Evolutionary conservation across 2,797 vertebrate species (phyloP).

Genomic region (Pachyuromys duprasi): DNA sequence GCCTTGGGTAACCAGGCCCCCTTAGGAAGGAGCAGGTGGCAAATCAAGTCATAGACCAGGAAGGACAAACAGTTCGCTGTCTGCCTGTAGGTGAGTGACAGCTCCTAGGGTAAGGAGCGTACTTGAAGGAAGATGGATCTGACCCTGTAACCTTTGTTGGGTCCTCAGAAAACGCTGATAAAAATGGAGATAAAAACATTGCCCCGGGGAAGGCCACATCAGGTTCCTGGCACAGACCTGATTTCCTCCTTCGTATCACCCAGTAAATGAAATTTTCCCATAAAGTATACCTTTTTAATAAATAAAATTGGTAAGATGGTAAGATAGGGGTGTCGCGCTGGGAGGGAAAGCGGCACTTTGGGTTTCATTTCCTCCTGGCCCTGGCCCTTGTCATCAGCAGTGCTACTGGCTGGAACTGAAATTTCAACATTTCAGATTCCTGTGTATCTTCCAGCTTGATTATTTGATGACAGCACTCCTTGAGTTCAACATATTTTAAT

Average conservation of each 20-base stretch:
- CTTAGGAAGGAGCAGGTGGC: neutral
- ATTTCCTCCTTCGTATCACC: slow-evolving; percentile 63
- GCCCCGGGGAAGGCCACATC: neutral
- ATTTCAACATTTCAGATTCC: slow-evolving; percentile 54
- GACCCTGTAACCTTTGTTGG: neutral
- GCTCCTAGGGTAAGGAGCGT: neutral
- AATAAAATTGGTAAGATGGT: slow-evolving; percentile 35
- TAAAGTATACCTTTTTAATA: slow-evolving; percentile 48
- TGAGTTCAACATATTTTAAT: slow-evolving; percentile 59
- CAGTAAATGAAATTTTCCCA: slow-evolving; percentile 62
- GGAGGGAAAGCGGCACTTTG: slow-evolving; percentile 1
- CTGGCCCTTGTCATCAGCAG: neutral
- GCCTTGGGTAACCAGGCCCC: neutral
- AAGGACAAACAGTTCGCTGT: neutral
- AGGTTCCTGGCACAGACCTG: neutral
- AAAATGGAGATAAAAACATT: neutral
- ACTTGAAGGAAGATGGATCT: neutral
- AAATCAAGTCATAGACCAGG: neutral
- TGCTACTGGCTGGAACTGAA: neutral
- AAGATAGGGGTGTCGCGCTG: neutral
- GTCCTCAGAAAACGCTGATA: neutral
- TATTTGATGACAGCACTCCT: slow-evolving; percentile 48
- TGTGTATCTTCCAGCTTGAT: neutral
- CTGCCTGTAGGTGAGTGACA: neutral
- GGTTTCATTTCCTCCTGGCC: slow-evolving; percentile 64